A percentile compares a stretch with the other conserved stretches of the same genome.
phyloP scores from a whole-genome alignment of 92 coral and sea anemone genomes.

The Porites cylindrica region DNA sequence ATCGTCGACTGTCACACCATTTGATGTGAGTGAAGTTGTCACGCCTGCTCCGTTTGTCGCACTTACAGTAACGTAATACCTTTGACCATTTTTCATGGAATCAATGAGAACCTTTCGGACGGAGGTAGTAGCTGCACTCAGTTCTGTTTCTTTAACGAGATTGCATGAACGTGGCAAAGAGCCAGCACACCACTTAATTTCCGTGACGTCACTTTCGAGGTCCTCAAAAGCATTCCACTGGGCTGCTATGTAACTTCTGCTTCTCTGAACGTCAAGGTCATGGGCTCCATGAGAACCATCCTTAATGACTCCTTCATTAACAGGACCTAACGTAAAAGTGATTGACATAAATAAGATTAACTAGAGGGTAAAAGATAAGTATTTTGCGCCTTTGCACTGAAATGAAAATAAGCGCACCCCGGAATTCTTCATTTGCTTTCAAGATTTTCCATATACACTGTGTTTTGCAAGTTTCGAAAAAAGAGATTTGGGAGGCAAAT shows the following conservation, averaged over 20 bases:
- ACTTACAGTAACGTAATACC: conserved; percentile 76
- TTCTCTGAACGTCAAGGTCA: conserved; percentile 81
- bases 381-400: too few relatives aligned
- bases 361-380: background rate
- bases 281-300: conserved; percentile 75
- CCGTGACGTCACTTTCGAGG: conserved; percentile 89
- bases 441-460: too few relatives aligned
- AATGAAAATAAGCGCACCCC: too few relatives aligned
- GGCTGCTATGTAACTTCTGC: conserved; percentile 70
- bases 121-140: conserved; percentile 54
- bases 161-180: conserved; percentile 76
- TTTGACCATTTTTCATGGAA: conserved; percentile 76
- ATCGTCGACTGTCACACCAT: conserved; percentile 88
- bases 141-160: conserved; percentile 31
- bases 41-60: conserved; percentile 96
- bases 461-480: too few relatives aligned
- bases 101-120: conserved; percentile 51
- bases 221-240: conserved; percentile 87
- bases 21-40: conserved; percentile 70
- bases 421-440: too few relatives aligned
- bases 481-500: too few relatives aligned
- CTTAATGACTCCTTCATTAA: conserved; percentile 33
- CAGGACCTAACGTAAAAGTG: conserved; percentile 41
- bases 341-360: background rate
- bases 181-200: conserved; percentile 91